Evolutionary conservation across 2,113 vertebrate species (phyloP).

Genomic region (Hassar affinis): DNA sequence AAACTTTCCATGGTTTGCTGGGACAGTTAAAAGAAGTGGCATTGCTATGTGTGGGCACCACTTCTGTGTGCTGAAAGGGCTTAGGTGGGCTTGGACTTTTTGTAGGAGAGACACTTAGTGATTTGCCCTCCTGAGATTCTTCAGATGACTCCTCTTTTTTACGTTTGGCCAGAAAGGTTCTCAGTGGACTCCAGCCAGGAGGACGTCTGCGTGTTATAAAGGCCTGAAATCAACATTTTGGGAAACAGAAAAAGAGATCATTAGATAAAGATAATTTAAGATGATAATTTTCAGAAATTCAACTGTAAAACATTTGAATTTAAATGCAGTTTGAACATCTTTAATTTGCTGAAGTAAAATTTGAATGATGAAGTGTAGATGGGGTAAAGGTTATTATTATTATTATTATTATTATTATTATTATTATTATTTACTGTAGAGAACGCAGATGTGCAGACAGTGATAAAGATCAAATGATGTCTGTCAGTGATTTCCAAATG

Average conservation of each 20-base stretch:
- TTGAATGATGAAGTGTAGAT: background rate
- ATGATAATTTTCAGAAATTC: no score
- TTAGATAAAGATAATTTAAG: background rate
- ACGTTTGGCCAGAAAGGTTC: slow-evolving; percentile 29
- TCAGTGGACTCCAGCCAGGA: slow-evolving; percentile 73
- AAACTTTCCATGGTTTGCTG: slow-evolving; percentile 81
- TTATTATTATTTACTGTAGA: background rate
- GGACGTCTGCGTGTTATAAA: slow-evolving; percentile 59
- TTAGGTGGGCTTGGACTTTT: background rate
- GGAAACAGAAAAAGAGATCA: background rate
- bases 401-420: no score
- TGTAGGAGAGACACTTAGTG: slow-evolving; percentile 6
- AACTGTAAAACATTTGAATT: background rate
- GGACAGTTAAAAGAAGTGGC: slow-evolving; percentile 74
- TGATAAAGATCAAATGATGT: no score
- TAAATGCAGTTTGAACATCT: background rate
- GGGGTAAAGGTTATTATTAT: background rate
- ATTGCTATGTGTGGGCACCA: background rate
- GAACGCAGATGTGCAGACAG: background rate
- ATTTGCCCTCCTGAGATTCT: slow-evolving; percentile 64
- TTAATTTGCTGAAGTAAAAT: background rate
- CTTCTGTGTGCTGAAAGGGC: background rate
- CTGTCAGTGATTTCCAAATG: background rate
- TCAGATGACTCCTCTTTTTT: slow-evolving; percentile 62
- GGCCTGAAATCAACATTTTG: slow-evolving; percentile 22